Conservation (phyloP, 2,113 vertebrate genomes). For the Nannobrachium achirus region DNA sequence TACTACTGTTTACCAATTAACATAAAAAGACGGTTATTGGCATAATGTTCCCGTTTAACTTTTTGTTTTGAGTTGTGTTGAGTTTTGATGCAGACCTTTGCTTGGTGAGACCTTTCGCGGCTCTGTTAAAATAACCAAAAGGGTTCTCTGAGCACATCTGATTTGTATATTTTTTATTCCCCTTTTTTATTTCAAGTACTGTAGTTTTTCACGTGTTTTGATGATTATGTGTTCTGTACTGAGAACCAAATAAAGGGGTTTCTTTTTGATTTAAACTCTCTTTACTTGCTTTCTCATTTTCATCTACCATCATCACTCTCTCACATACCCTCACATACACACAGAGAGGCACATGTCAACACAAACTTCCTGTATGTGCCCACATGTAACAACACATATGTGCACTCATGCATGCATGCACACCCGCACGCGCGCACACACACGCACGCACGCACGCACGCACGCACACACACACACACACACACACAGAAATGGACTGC, state of each 20-base stretch:
- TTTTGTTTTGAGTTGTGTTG: slow-evolving; percentile 28
- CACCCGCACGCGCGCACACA: slow-evolving; percentile 15
- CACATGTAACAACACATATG: background rate
- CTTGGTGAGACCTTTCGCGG: slow-evolving; percentile 38
- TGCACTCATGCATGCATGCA: slow-evolving; percentile 7
- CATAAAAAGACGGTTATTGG: slow-evolving; percentile 30
- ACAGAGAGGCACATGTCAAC: background rate
- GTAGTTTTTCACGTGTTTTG: slow-evolving; percentile 60
- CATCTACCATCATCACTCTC: background rate
- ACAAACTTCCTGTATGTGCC: background rate
- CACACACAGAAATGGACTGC: slow-evolving; percentile 15
- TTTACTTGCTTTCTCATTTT: slow-evolving; percentile 11
- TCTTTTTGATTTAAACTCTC: slow-evolving; percentile 42
- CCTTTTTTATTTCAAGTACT: slow-evolving; percentile 60
- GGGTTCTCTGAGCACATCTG: slow-evolving; percentile 47
- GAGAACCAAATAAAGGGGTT: slow-evolving; percentile 65
- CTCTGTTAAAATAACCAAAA: slow-evolving; percentile 33
- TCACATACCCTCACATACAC: slow-evolving; percentile 8
- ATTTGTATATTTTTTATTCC: slow-evolving; percentile 60
- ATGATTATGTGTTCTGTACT: slow-evolving; percentile 56
- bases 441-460: background rate
- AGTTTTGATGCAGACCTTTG: slow-evolving; percentile 31
- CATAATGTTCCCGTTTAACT: slow-evolving; percentile 31
- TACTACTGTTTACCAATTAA: slow-evolving; percentile 67
- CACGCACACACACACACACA: background rate